Percentiles rank a stretch among this genome's conserved stretches.
Evolutionary conservation across 2,888 invertebrate species (phyloP).

Genomic region (Nemotelus pantherinus): DNA sequence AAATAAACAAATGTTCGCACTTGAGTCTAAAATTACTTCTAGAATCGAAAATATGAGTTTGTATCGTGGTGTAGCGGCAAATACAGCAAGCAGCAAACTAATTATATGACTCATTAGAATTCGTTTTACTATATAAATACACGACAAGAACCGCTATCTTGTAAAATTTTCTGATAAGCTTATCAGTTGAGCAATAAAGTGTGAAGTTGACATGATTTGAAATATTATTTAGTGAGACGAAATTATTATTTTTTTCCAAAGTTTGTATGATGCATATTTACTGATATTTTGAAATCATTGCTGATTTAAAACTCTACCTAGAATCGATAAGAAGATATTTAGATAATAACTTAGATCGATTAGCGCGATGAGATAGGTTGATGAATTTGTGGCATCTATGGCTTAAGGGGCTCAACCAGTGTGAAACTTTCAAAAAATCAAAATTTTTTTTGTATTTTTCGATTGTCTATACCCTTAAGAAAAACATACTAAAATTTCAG

Average conservation of each 20-base stretch:
- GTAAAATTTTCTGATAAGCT: constrained; percentile 21
- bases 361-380: too few relatives aligned
- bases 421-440: too few relatives aligned
- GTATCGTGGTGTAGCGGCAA: too few relatives aligned
- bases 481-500: too few relatives aligned
- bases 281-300: too few relatives aligned
- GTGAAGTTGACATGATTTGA: constrained; percentile 34
- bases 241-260: neutral
- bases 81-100: neutral
- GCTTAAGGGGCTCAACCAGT: too few relatives aligned
- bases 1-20: neutral
- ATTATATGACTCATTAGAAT: constrained; percentile 27
- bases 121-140: neutral
- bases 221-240: constrained; percentile 2
- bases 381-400: too few relatives aligned
- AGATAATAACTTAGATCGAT: too few relatives aligned
- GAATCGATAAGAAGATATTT: neutral
- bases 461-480: too few relatives aligned
- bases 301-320: neutral
- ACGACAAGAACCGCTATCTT: neutral
- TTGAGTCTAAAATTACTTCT: neutral
- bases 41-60: too few relatives aligned
- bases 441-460: too few relatives aligned
- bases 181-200: constrained; percentile 15
- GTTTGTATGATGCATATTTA: neutral